Percentiles rank a stretch among this genome's conserved stretches.
phyloP scores from a whole-genome alignment of 2,797 vertebrate genomes.

The Ciconia nigra region DNA sequence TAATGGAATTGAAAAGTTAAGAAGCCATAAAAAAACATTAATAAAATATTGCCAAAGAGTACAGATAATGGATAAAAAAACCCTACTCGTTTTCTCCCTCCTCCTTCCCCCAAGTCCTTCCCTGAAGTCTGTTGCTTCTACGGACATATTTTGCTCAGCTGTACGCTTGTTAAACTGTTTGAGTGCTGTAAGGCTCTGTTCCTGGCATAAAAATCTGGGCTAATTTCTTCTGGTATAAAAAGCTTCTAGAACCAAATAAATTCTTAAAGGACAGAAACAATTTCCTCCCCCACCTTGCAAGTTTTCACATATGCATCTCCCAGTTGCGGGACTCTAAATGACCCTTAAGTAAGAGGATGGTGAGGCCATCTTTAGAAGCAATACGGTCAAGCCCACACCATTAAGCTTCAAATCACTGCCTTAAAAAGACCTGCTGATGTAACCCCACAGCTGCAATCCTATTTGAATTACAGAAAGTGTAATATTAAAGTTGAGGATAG shows the following conservation, averaged over 20 bases:
- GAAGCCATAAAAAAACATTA: constrained; percentile 15
- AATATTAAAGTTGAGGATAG: not conserved
- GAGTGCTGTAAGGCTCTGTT: not conserved
- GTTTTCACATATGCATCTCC: not conserved
- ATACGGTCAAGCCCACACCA: not conserved
- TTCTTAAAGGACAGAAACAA: not conserved
- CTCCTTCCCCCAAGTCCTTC: not conserved
- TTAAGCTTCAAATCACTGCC: not conserved
- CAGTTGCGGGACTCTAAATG: not conserved
- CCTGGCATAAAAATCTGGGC: not conserved
- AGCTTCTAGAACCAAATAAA: not conserved
- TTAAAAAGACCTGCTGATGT: not conserved
- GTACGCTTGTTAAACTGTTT: not conserved
- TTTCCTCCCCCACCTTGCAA: not conserved
- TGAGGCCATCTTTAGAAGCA: not conserved
- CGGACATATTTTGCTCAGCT: not conserved
- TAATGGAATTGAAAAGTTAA: constrained; percentile 44
- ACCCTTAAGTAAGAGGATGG: not conserved
- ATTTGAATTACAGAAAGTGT: not conserved
- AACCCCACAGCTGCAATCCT: not conserved
- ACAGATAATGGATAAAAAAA: not conserved
- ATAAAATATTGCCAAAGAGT: constrained; percentile 38
- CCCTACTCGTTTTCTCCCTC: not conserved
- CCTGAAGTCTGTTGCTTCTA: not conserved
- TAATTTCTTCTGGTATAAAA: not conserved